Evolutionary conservation across 2,113 vertebrate species (phyloP), one percentile per base, ranked within the genome.

Genomic region (Corythoichthys haematopterus): DNA sequence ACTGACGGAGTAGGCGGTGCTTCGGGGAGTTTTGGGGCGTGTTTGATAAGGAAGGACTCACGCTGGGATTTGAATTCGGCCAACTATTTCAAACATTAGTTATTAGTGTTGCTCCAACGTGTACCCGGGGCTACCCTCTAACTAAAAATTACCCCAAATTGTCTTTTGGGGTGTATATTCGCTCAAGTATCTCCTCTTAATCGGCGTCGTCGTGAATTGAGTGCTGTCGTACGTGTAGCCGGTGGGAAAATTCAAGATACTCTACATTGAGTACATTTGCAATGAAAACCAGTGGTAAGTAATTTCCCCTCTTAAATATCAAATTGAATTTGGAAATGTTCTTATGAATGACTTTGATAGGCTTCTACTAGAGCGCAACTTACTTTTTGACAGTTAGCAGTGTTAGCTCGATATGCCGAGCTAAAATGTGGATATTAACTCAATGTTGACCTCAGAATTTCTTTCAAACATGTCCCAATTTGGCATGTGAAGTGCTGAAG

Each of bases 201-300:
- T 9, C 15, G 6, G 6, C 6, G 6, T 62, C 36, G 16, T 33
- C 15, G 15, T n/a, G 33, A 74, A 20, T 59, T 9, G 38, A 59
- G 38, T 56, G 43, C 40, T 62, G 33, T 16, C 47, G 36, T 28
- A 28, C 20, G 20, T 13, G 10, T 43, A 63, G 75, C 72, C 65
- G 71, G 56, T 58, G 64, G 2, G 8, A 75, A 38, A 55, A 73
- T 57, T 57, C 13, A 14, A 57, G 66, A 65, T 71, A 76, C 60
- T 62, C 40, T 45, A 62, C 60, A 62, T 62, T 65, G 74, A 36
- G 69, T 78, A n/a, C n/a, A 69, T 72, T 86, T 85, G 91, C 85
- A 83, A 93, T 93, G 92, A 92, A 92, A 91, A 90, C 87, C 59
- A 90, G 91, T 69, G 90, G 91, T 93, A 87, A 93, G 92, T 90